Evolutionary conservation across 1,140 invertebrate genomes (phyloP), one percentile per base, ranked within the genome.

Genomic region (Coenobita brevimanus): DNA sequence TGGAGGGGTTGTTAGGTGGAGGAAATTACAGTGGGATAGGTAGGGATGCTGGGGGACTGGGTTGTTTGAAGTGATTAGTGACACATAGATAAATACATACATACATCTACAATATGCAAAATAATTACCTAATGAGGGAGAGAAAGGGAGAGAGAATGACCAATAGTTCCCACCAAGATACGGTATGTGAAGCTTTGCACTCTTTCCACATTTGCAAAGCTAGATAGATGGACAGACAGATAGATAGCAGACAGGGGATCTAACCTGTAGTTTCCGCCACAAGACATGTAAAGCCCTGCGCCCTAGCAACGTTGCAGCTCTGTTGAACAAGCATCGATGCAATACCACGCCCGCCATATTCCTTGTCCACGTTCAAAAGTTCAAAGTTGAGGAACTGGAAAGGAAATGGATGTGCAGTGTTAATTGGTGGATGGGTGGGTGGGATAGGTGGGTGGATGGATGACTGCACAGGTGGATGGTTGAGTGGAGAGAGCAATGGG

Each of bases 261-360:
- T 82, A 21, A 90, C 89, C 89, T 90, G 89, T 90, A 24, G 89
- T 90, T 60, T 89, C 87, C 6, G 84, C 87, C 43, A 89, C 88
- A 24, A 90, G 78, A 54, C 87, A 89, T 15, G 75, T 87, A 33
- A 90, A 87, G 17, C 80, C 88, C 41, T 88, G 67, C 10, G 80
- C 57, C 33, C 60, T 46, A 1, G 89, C 89, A 0, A 90, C 87
- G 17, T 81, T 79, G 27, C 88, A 83, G 79, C 87, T 89, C 78
- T 90, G 89, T 76, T 82, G 67, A 1, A 90, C 89, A 6, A 90
- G 83, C 89, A 90, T 90, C 17, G 89, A 85, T 15, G 89, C 89
- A 41, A 90, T 90, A 17, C 89, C 89, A 10, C 89, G 69, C 21
- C 89, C 89, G 10, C 89, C 88, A 46, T 90, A 90, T 24, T 43